Evolutionary conservation across 2,888 invertebrate species (phyloP), one percentile per base, ranked within the genome.

Genomic region (Diachrysia chrysitis): DNA sequence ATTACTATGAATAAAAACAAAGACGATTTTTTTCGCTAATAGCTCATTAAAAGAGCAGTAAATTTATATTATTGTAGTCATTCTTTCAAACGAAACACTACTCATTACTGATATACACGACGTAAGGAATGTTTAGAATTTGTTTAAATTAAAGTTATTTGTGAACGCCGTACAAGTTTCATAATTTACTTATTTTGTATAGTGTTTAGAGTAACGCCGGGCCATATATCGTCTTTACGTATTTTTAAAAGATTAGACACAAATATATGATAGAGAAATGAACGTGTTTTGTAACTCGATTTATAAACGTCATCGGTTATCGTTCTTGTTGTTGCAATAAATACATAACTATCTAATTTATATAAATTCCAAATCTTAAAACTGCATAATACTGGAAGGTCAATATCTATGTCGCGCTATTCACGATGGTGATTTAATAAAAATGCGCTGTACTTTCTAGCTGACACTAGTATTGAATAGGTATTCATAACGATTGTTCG

Each of bases 21-120:
- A 63, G 67, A 25, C 29, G 21, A 9, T 64, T 75, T 78, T 63
- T 75, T 75, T 74, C 56, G 58, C 61, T 64, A 76, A 76, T 65
- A 37, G 73, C 48, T 64, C 78, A 67, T 69, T 74, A 81, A 77
- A 71, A 60, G 29, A 64, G 72, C 66, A 57, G 54, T 71, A 57
- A 76, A 79, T 57, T 68, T 10, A 54, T 58, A 54, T 51, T 64
- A 74, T 69, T 67, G 58, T 63, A 55, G 37, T 63, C 56, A 68
- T 64, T 76, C 19, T 66, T 60, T 60, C 51, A 60, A 65, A 78
- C 57, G 57, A 65, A 12, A 56, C 42, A 53, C 19, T 21, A 60
- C 57, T 74, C 62, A 75, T 78, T 66, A 60, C 55, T 46, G 58
- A 69, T 63, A 68, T 48, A 61, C 19, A 19, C 55, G 56, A 53